Conservation (phyloP, 2,113 vertebrate genomes). For the Cyprinodon variegatus region DNA sequence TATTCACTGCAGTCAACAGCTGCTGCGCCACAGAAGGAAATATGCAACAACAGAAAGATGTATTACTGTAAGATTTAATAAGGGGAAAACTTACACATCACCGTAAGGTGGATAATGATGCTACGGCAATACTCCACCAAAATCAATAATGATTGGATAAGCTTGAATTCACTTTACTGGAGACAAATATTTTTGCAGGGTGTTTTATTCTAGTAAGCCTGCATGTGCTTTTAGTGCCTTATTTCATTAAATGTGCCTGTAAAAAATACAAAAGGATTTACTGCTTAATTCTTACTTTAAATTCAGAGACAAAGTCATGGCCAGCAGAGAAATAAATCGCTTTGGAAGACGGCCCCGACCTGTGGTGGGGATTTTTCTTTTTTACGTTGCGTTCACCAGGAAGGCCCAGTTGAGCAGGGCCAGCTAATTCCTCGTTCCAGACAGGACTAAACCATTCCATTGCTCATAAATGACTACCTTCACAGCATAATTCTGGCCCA, state of each 20-base stretch:
- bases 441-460: conserved; percentile 37
- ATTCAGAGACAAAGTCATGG: conserved; percentile 43
- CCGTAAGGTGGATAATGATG: conserved; percentile 65
- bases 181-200: conserved; percentile 51
- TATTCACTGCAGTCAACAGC: conserved; percentile 68
- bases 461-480: conserved; percentile 32
- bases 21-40: conserved; percentile 53
- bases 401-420: conserved; percentile 50
- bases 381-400: conserved; percentile 26
- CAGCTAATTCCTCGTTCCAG: conserved; percentile 60
- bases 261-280: conserved; percentile 54
- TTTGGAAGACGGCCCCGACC: conserved; percentile 64
- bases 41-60: conserved; percentile 46
- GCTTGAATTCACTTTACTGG: conserved; percentile 53
- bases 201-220: conserved; percentile 30
- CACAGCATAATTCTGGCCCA: conserved; percentile 36
- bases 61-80: conserved; percentile 72
- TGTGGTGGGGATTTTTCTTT: conserved; percentile 61
- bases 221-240: conserved; percentile 2
- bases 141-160: conserved; percentile 76
- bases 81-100: conserved; percentile 40
- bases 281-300: conserved; percentile 66
- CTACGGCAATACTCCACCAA: conserved; percentile 68
- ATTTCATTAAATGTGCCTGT: conserved; percentile 22
- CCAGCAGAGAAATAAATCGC: conserved; percentile 60